phyloP scores from a whole-genome alignment of 2,888 invertebrate genomes.

The Cacoxenus indagator region DNA sequence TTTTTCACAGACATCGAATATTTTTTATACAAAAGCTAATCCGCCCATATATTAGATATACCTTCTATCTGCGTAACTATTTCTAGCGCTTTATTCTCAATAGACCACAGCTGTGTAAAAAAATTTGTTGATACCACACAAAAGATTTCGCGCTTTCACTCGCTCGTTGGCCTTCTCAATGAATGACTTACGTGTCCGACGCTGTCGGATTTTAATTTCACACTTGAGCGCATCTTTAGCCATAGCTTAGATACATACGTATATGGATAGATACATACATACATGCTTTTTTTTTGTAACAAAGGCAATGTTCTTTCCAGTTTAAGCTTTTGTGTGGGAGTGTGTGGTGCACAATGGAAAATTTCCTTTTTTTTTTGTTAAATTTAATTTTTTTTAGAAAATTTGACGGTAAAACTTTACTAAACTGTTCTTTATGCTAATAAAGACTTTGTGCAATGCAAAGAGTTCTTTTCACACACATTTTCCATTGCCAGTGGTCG shows the following conservation, averaged over 20 bases:
- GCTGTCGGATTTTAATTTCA: conserved; percentile 61
- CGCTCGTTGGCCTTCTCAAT: conserved; percentile 10
- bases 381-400: too few species aligned
- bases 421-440: background rate
- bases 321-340: too few species aligned
- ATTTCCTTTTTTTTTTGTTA: too few species aligned
- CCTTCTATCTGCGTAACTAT: too few species aligned
- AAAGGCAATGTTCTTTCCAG: background rate
- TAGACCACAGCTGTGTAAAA: too few species aligned
- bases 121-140: conserved; percentile 6
- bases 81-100: background rate
- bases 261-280: background rate
- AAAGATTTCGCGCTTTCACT: conserved; percentile 25
- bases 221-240: conserved; percentile 57
- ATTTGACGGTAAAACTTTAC: too few species aligned
- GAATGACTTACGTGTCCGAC: background rate
- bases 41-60: too few species aligned
- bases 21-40: too few species aligned
- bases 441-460: background rate
- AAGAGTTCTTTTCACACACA: background rate
- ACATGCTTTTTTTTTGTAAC: conserved; percentile 34
- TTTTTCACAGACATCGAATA: too few species aligned
- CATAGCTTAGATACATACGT: conserved; percentile 13
- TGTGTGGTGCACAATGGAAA: too few species aligned
- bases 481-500: background rate